Conservation (phyloP, 2,113 vertebrate genomes). For the Lophotis ruficrista region DNA sequence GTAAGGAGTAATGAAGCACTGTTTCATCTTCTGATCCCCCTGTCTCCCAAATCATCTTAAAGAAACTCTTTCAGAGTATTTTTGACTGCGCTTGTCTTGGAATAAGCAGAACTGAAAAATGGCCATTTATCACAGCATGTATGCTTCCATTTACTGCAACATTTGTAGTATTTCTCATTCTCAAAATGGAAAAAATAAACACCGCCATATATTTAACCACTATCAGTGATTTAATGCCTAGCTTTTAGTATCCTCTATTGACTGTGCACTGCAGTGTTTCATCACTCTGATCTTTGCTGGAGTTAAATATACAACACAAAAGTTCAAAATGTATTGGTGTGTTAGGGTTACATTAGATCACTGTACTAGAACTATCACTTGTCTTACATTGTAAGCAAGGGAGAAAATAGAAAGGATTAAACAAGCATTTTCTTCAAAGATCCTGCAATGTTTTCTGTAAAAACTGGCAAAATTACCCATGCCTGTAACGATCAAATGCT, state of each 20-base stretch:
- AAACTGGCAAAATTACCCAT: slow-evolving; percentile 53
- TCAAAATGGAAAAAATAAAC: background rate
- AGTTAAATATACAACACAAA: slow-evolving; percentile 12
- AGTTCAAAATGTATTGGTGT: background rate
- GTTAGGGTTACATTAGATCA: slow-evolving; percentile 14
- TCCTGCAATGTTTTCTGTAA: slow-evolving; percentile 51
- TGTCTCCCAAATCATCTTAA: background rate
- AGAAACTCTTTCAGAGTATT: background rate
- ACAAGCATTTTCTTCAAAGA: slow-evolving; percentile 58
- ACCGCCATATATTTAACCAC: background rate
- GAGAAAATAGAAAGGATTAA: slow-evolving; percentile 62
- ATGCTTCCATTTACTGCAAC: background rate
- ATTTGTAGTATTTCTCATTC: background rate
- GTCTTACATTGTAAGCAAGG: background rate
- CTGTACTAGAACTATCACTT: background rate
- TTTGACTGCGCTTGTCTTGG: background rate
- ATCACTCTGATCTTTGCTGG: background rate
- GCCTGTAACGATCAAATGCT: slow-evolving; percentile 45
- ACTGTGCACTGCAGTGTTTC: background rate
- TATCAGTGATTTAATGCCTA: background rate
- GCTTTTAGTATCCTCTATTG: background rate
- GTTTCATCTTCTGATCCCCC: background rate
- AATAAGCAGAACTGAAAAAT: background rate
- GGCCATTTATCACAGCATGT: slow-evolving; percentile 4
- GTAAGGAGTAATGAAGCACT: background rate